These are phyloP conservation scores for Emydocephalus ijimae DNA, from an alignment of 2,113 vertebrate species.

Conservation along the genomic window DNA sequence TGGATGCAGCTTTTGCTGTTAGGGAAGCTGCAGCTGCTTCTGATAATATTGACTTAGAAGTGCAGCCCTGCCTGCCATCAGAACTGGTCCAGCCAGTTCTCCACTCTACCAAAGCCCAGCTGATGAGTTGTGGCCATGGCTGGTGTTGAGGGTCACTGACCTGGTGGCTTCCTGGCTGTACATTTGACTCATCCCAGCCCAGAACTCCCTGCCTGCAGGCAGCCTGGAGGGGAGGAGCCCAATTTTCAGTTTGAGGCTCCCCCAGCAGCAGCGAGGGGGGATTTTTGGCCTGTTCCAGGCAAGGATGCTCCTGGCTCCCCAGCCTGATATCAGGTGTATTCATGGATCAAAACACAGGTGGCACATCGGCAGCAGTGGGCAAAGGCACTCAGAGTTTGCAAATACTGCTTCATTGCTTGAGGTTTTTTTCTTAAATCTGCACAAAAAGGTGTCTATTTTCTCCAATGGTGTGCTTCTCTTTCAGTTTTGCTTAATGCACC, in stretches of 20 bases:
- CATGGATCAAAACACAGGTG: neutral
- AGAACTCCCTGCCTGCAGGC: neutral
- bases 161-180: neutral
- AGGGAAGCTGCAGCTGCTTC: neutral
- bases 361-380: neutral
- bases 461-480: neutral
- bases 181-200: neutral
- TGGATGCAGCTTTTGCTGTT: neutral
- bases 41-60: conserved; percentile 10
- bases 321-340: neutral
- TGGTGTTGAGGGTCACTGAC: neutral
- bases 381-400: neutral
- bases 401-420: neutral
- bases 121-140: neutral
- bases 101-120: neutral
- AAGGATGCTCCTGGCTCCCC: neutral
- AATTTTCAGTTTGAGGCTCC: neutral
- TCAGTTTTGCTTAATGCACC: neutral
- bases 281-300: neutral
- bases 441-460: neutral
- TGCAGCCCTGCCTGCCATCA: neutral
- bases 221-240: neutral
- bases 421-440: neutral
- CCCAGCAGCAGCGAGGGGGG: neutral
- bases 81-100: conserved; percentile 5